Base-by-base conservation (phyloP, 2,888 invertebrate genomes). In the Lordiphosa fenestrarum region DNA sequence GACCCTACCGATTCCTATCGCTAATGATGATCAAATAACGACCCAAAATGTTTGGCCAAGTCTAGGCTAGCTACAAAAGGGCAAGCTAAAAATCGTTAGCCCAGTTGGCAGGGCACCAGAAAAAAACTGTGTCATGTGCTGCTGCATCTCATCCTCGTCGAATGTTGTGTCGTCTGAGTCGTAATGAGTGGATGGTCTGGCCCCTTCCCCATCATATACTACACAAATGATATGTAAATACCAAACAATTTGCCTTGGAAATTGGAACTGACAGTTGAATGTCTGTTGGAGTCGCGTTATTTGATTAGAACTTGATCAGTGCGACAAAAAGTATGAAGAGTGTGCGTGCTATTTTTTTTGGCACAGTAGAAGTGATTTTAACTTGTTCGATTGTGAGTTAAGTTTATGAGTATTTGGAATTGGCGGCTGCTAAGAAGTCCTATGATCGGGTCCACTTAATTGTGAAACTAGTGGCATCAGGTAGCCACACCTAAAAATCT, bases 21-120 rank as follows among this genome's bases (percentile, higher is more conserved):
- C 81, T 82, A 82, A 82, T 82, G 81, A 82, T 82, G 81, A 82
- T 82, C 81, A 82, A 82, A 82, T 82, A 82, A 82, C 72, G 77
- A 67, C 60, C 72, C 69, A 74, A 77, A 68, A 65, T 58, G 55
- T 53, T 48, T 53, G 41, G 60, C 36, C 5, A 40, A 38, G 63
- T 47, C 49, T 21, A 30, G 33, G 3, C 25, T 25, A 54, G 57
- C 57, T 42, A 59, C 53, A 57, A 65, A 65, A 47, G 46, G 55
- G 54, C 10, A 55, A 59, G 68, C 62, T 68, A 64, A 72, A 81
- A 77, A 78, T 80, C 81, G 83, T 82, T 82, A 80, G 77, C 81
- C 82, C 80, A 82, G 63, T 82, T 82, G 81, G 81, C 81, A 81
- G 63, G 48, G 51, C 53, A 75, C 83, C 81, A 77, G 74, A 55